A percentile compares a stretch with the other conserved stretches of the same genome.
Conservation (phyloP, 1,140 invertebrate genomes). For the Periplaneta americana region DNA sequence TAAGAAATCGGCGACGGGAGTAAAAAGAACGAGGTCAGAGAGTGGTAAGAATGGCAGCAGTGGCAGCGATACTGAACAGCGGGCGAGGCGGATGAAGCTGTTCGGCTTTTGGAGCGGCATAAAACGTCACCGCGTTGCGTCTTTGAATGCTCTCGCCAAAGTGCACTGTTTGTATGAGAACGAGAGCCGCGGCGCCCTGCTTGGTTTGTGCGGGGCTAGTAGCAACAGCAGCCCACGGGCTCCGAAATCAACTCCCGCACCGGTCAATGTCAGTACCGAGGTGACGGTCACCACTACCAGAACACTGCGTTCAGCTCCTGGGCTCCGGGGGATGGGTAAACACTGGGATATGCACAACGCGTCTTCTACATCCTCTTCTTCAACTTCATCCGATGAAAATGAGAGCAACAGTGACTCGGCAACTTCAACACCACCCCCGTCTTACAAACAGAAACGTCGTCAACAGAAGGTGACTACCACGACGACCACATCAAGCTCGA, state of each 20-base stretch:
- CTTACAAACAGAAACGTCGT: neutral
- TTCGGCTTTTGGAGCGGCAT: slow-evolving; percentile 59
- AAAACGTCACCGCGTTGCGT: slow-evolving; percentile 78
- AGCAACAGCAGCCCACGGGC: neutral
- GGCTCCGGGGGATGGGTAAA: slow-evolving; percentile 68
- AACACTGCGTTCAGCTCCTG: slow-evolving; percentile 63
- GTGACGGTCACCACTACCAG: slow-evolving; percentile 40
- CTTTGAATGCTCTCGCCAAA: slow-evolving; percentile 84
- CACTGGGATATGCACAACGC: slow-evolving; percentile 71
- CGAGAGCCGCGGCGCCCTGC: slow-evolving; percentile 66
- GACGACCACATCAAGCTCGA: too few species aligned
- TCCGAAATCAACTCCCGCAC: neutral
- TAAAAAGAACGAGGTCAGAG: neutral
- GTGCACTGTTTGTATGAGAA: slow-evolving; percentile 89
- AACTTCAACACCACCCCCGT: neutral
- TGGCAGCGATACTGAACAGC: neutral
- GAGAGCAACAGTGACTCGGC: slow-evolving; percentile 11
- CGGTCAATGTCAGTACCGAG: neutral
- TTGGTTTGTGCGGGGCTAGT: slow-evolving; percentile 39
- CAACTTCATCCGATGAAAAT: slow-evolving; percentile 24
- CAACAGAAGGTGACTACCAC: neutral
- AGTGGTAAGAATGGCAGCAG: neutral
- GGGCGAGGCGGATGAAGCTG: slow-evolving; percentile 25
- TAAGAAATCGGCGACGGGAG: neutral
- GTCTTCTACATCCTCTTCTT: slow-evolving; percentile 35